Evolutionary conservation across 2,797 vertebrate genomes (phyloP).

Genomic region (Apodemus agrarius): DNA sequence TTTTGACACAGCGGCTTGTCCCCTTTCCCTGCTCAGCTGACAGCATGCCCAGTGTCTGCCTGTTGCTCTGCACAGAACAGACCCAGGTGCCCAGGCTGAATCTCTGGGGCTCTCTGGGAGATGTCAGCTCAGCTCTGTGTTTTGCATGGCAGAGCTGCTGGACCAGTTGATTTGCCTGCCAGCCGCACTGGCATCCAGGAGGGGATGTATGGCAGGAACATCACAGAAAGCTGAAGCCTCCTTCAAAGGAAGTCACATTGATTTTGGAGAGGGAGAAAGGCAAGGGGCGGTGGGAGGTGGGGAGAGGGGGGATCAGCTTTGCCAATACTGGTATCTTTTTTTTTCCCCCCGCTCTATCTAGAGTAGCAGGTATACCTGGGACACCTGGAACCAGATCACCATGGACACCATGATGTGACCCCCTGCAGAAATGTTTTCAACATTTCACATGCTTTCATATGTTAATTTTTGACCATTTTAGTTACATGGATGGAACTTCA

Average conservation of each 20-base stretch:
- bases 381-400: rapidly evolving
- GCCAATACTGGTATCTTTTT: rapidly evolving
- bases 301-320: background rate
- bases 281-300: too few relatives aligned
- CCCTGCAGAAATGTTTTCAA: rapidly evolving
- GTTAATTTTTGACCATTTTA: background rate
- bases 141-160: conserved; percentile 77
- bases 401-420: background rate
- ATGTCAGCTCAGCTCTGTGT: conserved; percentile 81
- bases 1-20: conserved; percentile 86
- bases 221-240: background rate
- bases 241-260: conserved; percentile 65
- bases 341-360: background rate
- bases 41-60: conserved; percentile 80
- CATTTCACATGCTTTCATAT: rapidly evolving
- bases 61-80: conserved; percentile 76
- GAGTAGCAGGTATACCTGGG: background rate
- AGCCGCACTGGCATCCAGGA: conserved; percentile 36
- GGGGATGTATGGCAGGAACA: background rate
- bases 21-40: conserved; percentile 84
- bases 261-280: background rate
- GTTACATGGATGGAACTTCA: background rate
- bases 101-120: conserved; percentile 82
- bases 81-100: conserved; percentile 81
- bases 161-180: conserved; percentile 83